Base-by-base conservation (phyloP, 2,888 invertebrate species). In the Amblyjoppa proteus region DNA sequence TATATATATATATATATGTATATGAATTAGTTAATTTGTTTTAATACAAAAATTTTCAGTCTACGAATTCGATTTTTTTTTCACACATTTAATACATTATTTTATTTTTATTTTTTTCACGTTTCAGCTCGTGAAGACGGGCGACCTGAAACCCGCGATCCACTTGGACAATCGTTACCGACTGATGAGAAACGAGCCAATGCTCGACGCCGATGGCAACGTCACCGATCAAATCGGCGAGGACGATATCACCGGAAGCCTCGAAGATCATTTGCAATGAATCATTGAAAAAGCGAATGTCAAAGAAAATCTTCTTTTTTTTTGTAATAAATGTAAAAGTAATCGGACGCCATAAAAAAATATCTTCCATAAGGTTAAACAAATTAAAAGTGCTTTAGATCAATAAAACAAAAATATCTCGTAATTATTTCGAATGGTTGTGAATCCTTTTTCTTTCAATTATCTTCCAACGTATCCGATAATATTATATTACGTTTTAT, bases 101-200 rank as follows among this genome's bases (percentile, higher is more conserved):
- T 71, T 77, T 3, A 31, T 38, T 0, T 6, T 38, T 11, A 9
- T 41, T 76, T 38, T 38, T 2, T 41, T 84, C 87, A 71, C 64
- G 5, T 87, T 90, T 31, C 87, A 93, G 93, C 75, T 91, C 25
- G 9, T 80, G 9, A 81, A 87, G 0, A 41, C 71, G 0, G 31
- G 84, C 66, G 77, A 90, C 3, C 79, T 70, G 87, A 70, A 89
- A 38, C 93, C 94, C 5, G 89, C 89, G 1, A 89, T 93, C 73
- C 91, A 93, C 75, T 87, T 94, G 89, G 93, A 94, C 88, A 94
- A 94, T 90, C 92, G 93, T 45, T 93, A 94, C 82, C 90, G 94
- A 28, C 84, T 92, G 45, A 92, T 94, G 92, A 88, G 93, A 38
- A 85, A 90, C 66, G 93, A 93, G 66, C 88, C 88, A 11, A 93